These are phyloP conservation scores for Calameuta filiformis DNA, from an alignment of 2,888 invertebrate genomes.

Conservation along the genomic window DNA sequence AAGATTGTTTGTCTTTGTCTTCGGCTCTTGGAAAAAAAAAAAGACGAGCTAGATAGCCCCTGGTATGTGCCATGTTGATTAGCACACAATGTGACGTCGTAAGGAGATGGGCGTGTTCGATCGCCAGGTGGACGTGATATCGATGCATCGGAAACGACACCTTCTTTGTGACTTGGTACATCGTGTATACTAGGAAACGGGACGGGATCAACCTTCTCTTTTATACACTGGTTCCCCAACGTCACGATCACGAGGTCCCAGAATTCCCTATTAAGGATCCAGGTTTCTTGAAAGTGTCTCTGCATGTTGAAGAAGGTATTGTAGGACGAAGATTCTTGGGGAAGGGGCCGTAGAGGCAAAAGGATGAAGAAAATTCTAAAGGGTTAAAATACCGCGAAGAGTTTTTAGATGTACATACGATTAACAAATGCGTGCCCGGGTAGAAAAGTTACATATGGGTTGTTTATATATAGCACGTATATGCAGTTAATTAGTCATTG, in stretches of 20 bases:
- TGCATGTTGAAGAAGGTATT: not conserved
- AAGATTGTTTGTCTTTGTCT: not conserved
- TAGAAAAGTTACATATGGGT: too few relatives aligned
- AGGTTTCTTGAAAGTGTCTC: not conserved
- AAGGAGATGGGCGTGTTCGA: conserved; percentile 6
- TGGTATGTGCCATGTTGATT: conserved; percentile 40
- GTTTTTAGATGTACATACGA: conserved; percentile 4
- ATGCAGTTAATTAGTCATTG: too few relatives aligned
- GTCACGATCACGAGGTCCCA: not conserved
- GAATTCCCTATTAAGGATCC: not conserved
- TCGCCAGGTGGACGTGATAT: conserved; percentile 2
- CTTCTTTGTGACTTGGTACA: not conserved
- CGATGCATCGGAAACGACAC: conserved; percentile 7
- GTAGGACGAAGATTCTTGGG: not conserved
- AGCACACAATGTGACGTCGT: conserved; percentile 41
- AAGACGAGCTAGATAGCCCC: conserved; percentile 2
- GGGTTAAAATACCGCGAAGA: not conserved
- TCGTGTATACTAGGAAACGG: not conserved
- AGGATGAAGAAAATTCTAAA: not conserved
- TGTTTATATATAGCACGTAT: too few relatives aligned
- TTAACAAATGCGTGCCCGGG: not conserved
- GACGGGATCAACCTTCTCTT: not conserved
- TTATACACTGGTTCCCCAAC: not conserved
- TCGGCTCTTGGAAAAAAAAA: not conserved
- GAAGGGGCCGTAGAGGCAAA: not conserved